Percentiles rank a stretch among this genome's conserved stretches.
phyloP scores from a whole-genome alignment of 2,113 vertebrate species.

The Lepus europaeus region DNA sequence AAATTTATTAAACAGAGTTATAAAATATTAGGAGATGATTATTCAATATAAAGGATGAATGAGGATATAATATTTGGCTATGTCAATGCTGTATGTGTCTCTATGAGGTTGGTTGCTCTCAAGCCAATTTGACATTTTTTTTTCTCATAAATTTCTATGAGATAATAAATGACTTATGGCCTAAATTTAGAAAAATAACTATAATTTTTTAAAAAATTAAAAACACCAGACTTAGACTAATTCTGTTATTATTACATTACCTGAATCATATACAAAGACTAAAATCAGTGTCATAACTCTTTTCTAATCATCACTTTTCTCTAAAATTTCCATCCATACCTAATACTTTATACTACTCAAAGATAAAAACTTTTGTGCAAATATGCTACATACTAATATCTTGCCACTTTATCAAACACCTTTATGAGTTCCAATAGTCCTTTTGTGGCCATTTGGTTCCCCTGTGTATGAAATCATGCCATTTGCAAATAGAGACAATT shows the following conservation, averaged over 20 bases:
- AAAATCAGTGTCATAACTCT: background rate
- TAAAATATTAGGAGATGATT: background rate
- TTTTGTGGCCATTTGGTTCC: too few relatives aligned
- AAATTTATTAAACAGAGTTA: background rate
- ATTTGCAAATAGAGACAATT: too few relatives aligned
- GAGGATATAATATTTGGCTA: background rate
- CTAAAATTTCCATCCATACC: background rate
- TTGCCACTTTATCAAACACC: too few relatives aligned
- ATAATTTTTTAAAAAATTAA: background rate
- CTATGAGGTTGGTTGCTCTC: background rate
- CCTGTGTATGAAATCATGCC: too few relatives aligned
- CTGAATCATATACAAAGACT: background rate
- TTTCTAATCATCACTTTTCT: background rate
- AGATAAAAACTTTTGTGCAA: background rate
- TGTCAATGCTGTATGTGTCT: background rate
- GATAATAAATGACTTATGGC: background rate
- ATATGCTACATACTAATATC: background rate
- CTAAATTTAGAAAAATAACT: background rate
- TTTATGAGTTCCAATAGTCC: too few relatives aligned
- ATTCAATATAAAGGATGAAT: conserved; percentile 19
- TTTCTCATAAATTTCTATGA: background rate
- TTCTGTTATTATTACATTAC: background rate
- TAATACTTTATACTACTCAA: conserved; percentile 1
- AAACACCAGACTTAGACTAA: background rate
- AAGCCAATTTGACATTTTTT: background rate